Evolutionary conservation across 2,113 vertebrate species (phyloP).

Genomic region (Etheostoma spectabile): DNA sequence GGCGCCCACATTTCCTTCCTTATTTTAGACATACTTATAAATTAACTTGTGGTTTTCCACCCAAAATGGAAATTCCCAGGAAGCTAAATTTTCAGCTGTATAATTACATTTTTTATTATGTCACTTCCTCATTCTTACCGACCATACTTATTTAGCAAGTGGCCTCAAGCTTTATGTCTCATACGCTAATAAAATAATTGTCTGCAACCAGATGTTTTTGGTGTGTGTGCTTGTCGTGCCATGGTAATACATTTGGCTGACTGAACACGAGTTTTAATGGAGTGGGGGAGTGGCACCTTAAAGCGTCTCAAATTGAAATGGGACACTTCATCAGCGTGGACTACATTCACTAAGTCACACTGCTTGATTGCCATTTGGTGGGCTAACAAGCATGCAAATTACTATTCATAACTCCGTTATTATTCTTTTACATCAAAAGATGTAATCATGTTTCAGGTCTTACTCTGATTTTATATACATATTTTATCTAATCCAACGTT

Average conservation of each 20-base stretch:
- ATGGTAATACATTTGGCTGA: not conserved
- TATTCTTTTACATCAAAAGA: not conserved
- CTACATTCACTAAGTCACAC: not conserved
- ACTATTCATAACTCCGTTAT: not conserved
- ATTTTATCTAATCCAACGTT: not conserved
- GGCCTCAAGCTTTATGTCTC: not conserved
- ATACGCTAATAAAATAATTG: not conserved
- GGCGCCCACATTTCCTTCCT: not conserved
- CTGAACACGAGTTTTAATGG: not conserved
- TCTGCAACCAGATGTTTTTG: not conserved
- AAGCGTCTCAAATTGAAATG: conserved; percentile 1
- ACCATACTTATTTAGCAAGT: not conserved
- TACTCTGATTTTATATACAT: not conserved
- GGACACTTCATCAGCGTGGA: conserved; percentile 12
- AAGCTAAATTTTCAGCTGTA: not conserved
- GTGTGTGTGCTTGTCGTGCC: not conserved
- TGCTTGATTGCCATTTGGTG: conserved; percentile 3
- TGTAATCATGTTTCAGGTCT: not conserved
- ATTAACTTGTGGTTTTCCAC: not conserved
- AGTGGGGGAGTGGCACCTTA: not conserved
- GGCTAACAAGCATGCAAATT: not conserved
- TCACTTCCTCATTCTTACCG: not conserved
- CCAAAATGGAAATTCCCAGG: not conserved
- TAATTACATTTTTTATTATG: not conserved
- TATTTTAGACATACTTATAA: not conserved